A percentile compares a stretch with the other conserved stretches of the same genome.
phyloP scores from a whole-genome alignment of 1,140 invertebrate genomes.

The Drosophila grimshawi region DNA sequence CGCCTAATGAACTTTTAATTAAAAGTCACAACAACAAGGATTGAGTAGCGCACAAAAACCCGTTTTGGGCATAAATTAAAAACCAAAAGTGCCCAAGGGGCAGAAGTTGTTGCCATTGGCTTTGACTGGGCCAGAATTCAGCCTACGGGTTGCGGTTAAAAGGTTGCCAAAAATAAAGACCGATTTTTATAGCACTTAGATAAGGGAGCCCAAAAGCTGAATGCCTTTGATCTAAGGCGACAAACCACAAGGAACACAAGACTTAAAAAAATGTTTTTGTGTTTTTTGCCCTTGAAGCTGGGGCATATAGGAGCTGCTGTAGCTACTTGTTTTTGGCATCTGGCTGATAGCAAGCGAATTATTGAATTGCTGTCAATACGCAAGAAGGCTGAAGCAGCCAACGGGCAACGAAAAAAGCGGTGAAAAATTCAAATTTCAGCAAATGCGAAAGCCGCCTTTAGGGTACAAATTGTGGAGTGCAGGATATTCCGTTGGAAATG shows the following conservation, averaged over 20 bases:
- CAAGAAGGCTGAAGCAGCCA: constrained; percentile 21
- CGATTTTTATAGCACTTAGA: constrained; percentile 58
- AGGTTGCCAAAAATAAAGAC: constrained; percentile 42
- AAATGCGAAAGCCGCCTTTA: constrained; percentile 6
- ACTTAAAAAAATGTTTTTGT: constrained; percentile 27
- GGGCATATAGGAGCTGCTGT: constrained; percentile 9
- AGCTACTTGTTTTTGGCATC: constrained; percentile 6
- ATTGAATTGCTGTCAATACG: constrained; percentile 64
- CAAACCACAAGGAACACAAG: constrained; percentile 54
- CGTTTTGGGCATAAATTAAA: constrained; percentile 69
- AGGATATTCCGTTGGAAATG: constrained; percentile 5
- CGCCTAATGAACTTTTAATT: constrained; percentile 81
- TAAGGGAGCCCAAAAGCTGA: constrained; percentile 37
- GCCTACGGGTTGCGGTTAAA: constrained; percentile 1
- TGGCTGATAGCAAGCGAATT: constrained; percentile 8
- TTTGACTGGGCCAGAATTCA: background rate
- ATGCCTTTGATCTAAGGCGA: constrained; percentile 66
- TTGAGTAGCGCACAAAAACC: constrained; percentile 55
- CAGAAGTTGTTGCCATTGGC: constrained; percentile 8
- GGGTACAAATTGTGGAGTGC: constrained; percentile 4
- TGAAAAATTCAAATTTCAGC: constrained; percentile 66
- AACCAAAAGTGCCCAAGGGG: constrained; percentile 20
- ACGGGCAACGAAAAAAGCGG: constrained; percentile 23
- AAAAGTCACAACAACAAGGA: constrained; percentile 59
- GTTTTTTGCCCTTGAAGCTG: background rate